phyloP scores from a whole-genome alignment of 2,888 invertebrate species.

The Xestobium rufovillosum region DNA sequence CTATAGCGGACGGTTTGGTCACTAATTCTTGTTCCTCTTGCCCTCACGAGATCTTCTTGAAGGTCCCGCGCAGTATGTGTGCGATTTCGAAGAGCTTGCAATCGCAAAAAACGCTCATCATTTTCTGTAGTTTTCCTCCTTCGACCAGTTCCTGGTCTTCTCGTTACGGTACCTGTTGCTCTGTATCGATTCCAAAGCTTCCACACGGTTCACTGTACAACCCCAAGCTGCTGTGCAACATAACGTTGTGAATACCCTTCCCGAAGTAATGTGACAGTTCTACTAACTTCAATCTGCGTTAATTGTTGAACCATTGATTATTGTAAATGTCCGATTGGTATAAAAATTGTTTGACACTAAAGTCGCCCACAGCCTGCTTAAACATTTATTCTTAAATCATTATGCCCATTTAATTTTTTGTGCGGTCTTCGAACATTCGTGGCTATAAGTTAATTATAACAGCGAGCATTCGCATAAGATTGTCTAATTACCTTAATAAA shows the following conservation, averaged over 20 bases:
- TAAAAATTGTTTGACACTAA: too few species aligned
- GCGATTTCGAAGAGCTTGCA: neutral
- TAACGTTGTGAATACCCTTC: constrained; percentile 3
- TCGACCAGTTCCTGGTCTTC: neutral
- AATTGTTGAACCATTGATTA: neutral
- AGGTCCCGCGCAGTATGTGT: constrained; percentile 2
- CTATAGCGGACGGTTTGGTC: constrained; percentile 4
- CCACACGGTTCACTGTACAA: neutral
- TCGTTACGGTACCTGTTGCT: neutral
- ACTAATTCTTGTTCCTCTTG: constrained; percentile 3
- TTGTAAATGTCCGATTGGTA: neutral
- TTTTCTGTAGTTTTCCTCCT: neutral
- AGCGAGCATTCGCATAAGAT: constrained; percentile 5
- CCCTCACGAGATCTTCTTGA: constrained; percentile 1
- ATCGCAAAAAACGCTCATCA: constrained; percentile 1
- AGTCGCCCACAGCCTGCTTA: too few species aligned
- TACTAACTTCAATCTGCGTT: neutral
- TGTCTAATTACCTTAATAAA: constrained; percentile 13
- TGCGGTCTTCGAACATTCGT: constrained; percentile 2
- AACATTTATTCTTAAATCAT: neutral
- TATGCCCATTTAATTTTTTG: neutral
- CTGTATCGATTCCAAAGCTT: neutral
- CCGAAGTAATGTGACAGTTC: constrained; percentile 1
- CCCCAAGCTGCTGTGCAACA: constrained; percentile 1
- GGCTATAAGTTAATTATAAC: constrained; percentile 1